Evolutionary conservation across 2,113 vertebrate species (phyloP), one percentile per base, ranked within the genome.

Genomic region (Corydoras sp.): DNA sequence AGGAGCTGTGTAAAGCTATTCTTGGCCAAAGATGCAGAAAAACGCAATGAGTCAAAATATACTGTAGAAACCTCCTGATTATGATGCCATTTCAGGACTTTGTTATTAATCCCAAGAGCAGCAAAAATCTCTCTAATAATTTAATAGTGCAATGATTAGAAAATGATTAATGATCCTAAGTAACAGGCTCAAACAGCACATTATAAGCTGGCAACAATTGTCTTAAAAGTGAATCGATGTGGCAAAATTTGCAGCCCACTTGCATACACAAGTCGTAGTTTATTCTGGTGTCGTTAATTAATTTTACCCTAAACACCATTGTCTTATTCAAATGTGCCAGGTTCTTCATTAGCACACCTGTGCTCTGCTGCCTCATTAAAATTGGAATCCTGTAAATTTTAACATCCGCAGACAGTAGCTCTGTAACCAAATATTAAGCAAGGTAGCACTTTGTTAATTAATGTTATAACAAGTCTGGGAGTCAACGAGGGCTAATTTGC

Each of bases 381-480:
- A 87, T 73, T 76, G 74, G 81, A 87, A 88, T 87, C 86, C 85
- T 88, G 86, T 80, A 87, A 82, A 86, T 86, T 85, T 89, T 82
- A 83, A 83, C 85, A 88, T 90, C 87, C 84, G 84, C 79, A 61
- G 78, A 81, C 78, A 74, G 80, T 75, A 83, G 77, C 79, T 87
- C 82, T 88, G 84, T 88, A 90, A 88, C 80, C 83, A 88, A 90
- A 89, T 87, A 88, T 81, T 88, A 86, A 89, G 81, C 83, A 89
- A 89, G 88, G 88, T 89, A 91, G 88, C 84, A 86, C 80, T 74
- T 84, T 86, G 89, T 86, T 91, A 91, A 91, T 91, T 91, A 91
- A 87, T 86, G 88, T 89, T 87, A 88, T 82, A 76, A 81, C 77
- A 77, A 60, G 65, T 81, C 55, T 68, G 75, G 71, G 77, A 79